Evolutionary conservation across 2,113 vertebrate genomes (phyloP), one percentile per base, ranked within the genome.

Genomic region (Pygoscelis antarcticus): DNA sequence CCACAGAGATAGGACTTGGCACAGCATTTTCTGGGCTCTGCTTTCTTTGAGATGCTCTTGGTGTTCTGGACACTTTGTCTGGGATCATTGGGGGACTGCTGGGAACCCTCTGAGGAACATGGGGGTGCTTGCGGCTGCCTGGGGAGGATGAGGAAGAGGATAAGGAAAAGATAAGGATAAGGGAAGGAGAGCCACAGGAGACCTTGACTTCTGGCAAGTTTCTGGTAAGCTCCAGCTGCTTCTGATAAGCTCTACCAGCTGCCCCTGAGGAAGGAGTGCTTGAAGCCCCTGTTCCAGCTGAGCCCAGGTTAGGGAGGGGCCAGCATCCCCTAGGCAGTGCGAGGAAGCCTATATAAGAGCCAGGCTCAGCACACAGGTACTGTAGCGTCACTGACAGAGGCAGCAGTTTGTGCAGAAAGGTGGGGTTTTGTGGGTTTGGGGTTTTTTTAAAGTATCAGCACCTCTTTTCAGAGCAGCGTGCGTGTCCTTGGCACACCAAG

Each of bases 401-500:
- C 8, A 64, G 71, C 2, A 9, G 36, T 6, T 49, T 64, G 38
- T 22, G 30, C 2, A 8, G 64, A 9, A 71, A 34, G 68, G 7
- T 19, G 20, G 5, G 40, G 36, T 3, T 30, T 40, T 8, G 44
- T 23, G 23, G 18, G 13, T 42, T 32, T 6, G 12, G 10, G 12
- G 7, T 8, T 51, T 34, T 12, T n/a, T 18, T 17, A 10, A 77
- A 74, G 13, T 3, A 5, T 18, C 13, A 81, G 52, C 20, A 2
- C 19, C 11, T 30, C 30, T 65, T 65, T 21, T 26, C 26, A 17
- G 81, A 83, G 89, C 27, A 66, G 72, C 29, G 9, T 20, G 3
- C 0, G 0, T 2, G 4, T 16, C 36, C 46, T 81, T 38, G 74
- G 52, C 15, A 15, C 21, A 40, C 30, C 15, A 30, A 61, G 88